Evolutionary conservation across 2,888 invertebrate genomes (phyloP).

Genomic region (Apeira syringaria): DNA sequence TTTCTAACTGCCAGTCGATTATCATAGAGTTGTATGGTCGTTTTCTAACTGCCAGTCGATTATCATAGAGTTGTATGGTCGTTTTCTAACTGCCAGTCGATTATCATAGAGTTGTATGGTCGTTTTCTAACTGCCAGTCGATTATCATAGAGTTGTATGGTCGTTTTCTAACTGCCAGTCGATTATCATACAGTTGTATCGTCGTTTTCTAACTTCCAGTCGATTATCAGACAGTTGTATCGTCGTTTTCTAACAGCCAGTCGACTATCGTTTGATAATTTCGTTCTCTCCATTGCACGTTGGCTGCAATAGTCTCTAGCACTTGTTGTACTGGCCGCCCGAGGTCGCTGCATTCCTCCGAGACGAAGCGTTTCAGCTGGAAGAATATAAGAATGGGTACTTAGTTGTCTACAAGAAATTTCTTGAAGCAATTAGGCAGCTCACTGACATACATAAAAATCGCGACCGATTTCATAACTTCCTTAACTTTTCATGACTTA

Average conservation of each 20-base stretch:
- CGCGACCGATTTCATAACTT: too few species aligned
- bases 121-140: not conserved
- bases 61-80: too few species aligned
- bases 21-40: conserved; percentile 78
- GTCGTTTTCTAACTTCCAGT: not conserved
- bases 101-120: not conserved
- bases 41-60: conserved; percentile 86
- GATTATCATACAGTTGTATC: not conserved
- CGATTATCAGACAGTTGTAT: not conserved
- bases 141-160: not conserved
- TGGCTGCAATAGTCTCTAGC: conserved; percentile 90
- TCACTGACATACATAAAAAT: too few species aligned
- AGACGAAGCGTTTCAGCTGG: conserved; percentile 87
- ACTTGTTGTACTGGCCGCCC: conserved; percentile 91
- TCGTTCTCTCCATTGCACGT: conserved; percentile 92
- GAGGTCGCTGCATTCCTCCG: conserved; percentile 85
- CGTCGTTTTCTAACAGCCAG: conserved; percentile 85
- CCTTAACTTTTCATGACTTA: too few species aligned
- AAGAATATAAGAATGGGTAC: too few species aligned
- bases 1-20: conserved; percentile 86
- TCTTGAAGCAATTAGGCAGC: too few species aligned
- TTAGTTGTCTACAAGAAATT: too few species aligned
- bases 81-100: not conserved
- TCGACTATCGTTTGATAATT: conserved; percentile 89
- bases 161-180: not conserved